Evolutionary conservation across 53 echinoderm and acorn worm genomes (phyloP).

Genomic region (Zoroaster sp.): DNA sequence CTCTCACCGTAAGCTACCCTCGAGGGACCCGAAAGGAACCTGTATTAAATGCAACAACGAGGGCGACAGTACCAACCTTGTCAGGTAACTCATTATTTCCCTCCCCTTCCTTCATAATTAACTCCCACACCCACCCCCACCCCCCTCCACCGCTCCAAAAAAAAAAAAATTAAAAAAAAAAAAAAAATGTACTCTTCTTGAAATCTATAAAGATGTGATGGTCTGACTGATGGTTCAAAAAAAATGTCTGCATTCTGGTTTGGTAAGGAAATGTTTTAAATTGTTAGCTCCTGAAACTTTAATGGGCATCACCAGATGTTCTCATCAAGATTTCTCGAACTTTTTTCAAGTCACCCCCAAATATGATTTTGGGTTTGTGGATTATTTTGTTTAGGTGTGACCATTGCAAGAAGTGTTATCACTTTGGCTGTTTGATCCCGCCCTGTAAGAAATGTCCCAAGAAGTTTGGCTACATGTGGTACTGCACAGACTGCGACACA

Average conservation of each 20-base stretch:
- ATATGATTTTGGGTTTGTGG: too few relatives aligned
- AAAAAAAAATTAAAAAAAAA: too few relatives aligned
- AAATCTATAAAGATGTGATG: too few relatives aligned
- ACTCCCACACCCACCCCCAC: background rate
- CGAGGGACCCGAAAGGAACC: background rate
- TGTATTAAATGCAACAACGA: slow-evolving; percentile 55
- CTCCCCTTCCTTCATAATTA: background rate
- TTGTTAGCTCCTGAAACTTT: too few relatives aligned
- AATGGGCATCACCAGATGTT: too few relatives aligned
- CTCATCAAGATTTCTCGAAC: too few relatives aligned
- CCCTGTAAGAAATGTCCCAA: slow-evolving; percentile 85
- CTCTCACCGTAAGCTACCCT: background rate
- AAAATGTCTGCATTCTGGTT: too few relatives aligned
- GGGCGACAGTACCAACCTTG: slow-evolving; percentile 54
- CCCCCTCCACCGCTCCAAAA: too few relatives aligned
- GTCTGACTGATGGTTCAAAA: too few relatives aligned
- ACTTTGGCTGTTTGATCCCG: slow-evolving; percentile 83
- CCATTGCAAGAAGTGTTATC: slow-evolving; percentile 78
- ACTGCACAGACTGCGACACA: slow-evolving; percentile 74
- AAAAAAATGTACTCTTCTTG: too few relatives aligned
- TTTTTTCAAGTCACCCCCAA: too few relatives aligned
- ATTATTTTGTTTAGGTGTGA: slow-evolving; percentile 66
- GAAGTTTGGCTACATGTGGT: slow-evolving; percentile 83
- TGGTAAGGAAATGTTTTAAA: too few relatives aligned
- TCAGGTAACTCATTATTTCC: slow-evolving; percentile 40